Evolutionary conservation across 2,113 vertebrate species (phyloP).

Genomic region (Neolamprologus caudopunctatus): DNA sequence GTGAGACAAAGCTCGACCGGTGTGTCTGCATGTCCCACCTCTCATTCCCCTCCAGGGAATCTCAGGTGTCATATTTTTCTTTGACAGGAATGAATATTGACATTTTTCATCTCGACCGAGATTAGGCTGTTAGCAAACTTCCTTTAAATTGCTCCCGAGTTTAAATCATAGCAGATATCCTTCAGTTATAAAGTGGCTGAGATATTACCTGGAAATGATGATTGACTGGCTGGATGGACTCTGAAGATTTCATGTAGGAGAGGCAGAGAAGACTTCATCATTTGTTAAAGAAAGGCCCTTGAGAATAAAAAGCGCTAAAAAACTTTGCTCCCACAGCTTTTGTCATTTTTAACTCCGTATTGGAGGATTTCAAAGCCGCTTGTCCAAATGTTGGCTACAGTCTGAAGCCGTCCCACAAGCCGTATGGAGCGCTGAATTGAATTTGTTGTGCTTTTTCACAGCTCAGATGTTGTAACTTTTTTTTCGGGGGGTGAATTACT

Average conservation of each 20-base stretch:
- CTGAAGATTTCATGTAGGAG: background rate
- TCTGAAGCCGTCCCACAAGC: background rate
- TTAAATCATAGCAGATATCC: conserved; percentile 6
- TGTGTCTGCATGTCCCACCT: background rate
- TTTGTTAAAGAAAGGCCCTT: background rate
- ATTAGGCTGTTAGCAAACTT: conserved; percentile 48
- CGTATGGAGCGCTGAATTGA: background rate
- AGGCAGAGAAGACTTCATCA: background rate
- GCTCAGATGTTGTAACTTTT: conserved; percentile 15
- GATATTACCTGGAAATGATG: conserved; percentile 39
- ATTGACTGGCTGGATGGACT: conserved; percentile 35
- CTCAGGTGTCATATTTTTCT: conserved; percentile 38
- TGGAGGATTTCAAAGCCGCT: background rate
- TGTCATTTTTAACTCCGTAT: background rate
- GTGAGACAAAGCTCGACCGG: background rate
- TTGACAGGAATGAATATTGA: conserved; percentile 56
- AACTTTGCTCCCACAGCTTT: background rate
- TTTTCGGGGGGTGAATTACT: background rate
- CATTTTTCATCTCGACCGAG: conserved; percentile 48
- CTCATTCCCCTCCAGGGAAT: background rate
- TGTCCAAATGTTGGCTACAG: background rate
- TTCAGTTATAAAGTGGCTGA: conserved; percentile 10
- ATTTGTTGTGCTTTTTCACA: background rate
- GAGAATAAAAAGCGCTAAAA: background rate
- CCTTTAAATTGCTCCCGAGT: conserved; percentile 34